phyloP scores from a whole-genome alignment of 2,888 invertebrate species.

The Andrena haemorrhoa region DNA sequence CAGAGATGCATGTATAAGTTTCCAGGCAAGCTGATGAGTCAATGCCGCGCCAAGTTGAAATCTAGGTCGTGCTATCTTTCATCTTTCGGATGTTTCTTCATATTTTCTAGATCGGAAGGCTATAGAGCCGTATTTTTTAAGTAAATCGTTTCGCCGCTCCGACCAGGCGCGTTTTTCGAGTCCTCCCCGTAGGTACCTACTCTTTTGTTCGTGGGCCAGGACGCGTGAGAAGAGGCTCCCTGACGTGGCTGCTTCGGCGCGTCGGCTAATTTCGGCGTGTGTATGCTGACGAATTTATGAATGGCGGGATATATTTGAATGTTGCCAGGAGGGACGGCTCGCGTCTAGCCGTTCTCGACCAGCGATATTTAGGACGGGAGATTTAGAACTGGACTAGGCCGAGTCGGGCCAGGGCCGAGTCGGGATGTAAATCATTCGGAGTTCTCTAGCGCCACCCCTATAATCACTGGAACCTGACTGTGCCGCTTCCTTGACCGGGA shows the following conservation, averaged over 20 bases:
- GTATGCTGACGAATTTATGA: conserved; percentile 84
- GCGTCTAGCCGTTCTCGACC: conserved; percentile 77
- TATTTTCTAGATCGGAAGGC: background rate
- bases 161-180: background rate
- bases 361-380: conserved; percentile 78
- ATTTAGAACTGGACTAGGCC: conserved; percentile 80
- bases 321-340: conserved; percentile 83
- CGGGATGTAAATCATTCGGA: conserved; percentile 83
- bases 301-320: conserved; percentile 83
- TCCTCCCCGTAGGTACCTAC: background rate
- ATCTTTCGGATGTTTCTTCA: no score
- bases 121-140: background rate
- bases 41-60: no score
- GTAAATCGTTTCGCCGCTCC: background rate
- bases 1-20: no score
- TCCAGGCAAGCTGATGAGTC: no score
- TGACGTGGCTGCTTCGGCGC: conserved; percentile 37
- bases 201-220: conserved; percentile 23
- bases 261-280: conserved; percentile 76
- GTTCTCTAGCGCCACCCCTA: conserved; percentile 84
- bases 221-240: conserved; percentile 59
- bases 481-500: conserved; percentile 68
- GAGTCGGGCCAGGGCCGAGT: conserved; percentile 59
- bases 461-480: conserved; percentile 80
- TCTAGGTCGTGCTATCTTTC: no score